A percentile compares a stretch with the other conserved stretches of the same genome.
Conservation (phyloP, 2,888 invertebrate genomes). For the Pristionchus mayeri region DNA sequence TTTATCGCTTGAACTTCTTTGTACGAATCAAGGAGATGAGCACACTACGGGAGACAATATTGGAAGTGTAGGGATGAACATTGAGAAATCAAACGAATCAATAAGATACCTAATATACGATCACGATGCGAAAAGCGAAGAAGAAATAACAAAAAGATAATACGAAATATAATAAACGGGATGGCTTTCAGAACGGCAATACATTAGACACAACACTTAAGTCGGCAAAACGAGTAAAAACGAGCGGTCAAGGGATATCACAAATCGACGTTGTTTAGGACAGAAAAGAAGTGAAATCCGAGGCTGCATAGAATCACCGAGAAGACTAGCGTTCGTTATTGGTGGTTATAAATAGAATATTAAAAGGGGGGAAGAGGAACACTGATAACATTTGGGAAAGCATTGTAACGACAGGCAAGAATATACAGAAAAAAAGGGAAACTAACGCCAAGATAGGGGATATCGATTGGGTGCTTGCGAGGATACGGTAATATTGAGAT, state of each 20-base stretch:
- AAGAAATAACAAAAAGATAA: conserved; percentile 13
- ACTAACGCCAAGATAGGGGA: background rate
- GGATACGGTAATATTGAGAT: conserved; percentile 15
- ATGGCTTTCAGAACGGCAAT: background rate
- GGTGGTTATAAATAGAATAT: background rate
- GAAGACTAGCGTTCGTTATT: background rate
- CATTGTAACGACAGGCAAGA: conserved; percentile 32
- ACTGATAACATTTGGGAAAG: conserved; percentile 16
- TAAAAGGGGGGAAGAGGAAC: conserved; percentile 5
- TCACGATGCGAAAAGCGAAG: background rate
- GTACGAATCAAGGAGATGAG: background rate
- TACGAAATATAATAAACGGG: conserved; percentile 13
- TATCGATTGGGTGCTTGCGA: background rate
- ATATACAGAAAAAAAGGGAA: conserved; percentile 32
- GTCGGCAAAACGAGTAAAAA: background rate
- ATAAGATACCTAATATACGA: conserved; percentile 33
- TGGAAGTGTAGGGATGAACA: background rate
- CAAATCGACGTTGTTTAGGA: background rate
- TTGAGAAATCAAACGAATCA: background rate
- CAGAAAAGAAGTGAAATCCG: background rate
- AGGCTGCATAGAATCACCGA: background rate
- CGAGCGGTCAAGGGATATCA: background rate
- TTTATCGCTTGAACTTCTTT: background rate
- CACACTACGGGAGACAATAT: background rate
- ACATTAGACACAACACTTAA: conserved; percentile 7